Base-by-base conservation (phyloP, 1,140 invertebrate species). In the Hyphantria cunea region DNA sequence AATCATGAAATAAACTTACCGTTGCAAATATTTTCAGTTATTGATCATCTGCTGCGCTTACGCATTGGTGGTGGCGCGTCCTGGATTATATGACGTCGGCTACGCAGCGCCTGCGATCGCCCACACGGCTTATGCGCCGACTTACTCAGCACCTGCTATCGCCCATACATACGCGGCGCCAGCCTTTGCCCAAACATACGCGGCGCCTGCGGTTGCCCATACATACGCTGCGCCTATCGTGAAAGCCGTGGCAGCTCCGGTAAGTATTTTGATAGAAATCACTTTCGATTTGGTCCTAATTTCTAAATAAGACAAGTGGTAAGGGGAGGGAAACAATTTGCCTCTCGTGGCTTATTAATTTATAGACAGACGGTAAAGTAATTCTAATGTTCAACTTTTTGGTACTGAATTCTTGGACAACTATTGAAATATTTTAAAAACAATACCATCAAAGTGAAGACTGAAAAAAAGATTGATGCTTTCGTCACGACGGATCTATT, bases 11-110 rank as follows among this genome's bases (percentile, higher is more conserved):
- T n/a, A n/a, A n/a, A n/a, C n/a, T n/a, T n/a, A n/a, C n/a, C n/a
- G n/a, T n/a, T n/a, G n/a, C n/a, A n/a, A n/a, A n/a, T n/a, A n/a
- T n/a, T 42, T 13, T 5, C 66, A 90, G 87, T 75, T 88, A 70
- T 80, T 88, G 37, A 72, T 87, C 42, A 73, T 87, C 64, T 82
- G 84, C 64, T 87, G 84, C 78, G 84, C 76, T 82, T 85, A 78
- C 64, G 84, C 75, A 32, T 70, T 72, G 67, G 85, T 75, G 71
- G 53, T 68, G 60, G 86, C 84, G 44, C 78, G 77, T 61, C 84
- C 86, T 6, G 84, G 82, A 10, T 50, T 82, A 39, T 64, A 75
- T 34, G 83, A 81, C 70, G 72, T 66, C 52, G 53, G 64, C 25
- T 52, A 44, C 15, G 61, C 64, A 13, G 69, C 79, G 7, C 74